phyloP scores from a whole-genome alignment of 1,140 invertebrate genomes.

The Drepana arcuata region DNA sequence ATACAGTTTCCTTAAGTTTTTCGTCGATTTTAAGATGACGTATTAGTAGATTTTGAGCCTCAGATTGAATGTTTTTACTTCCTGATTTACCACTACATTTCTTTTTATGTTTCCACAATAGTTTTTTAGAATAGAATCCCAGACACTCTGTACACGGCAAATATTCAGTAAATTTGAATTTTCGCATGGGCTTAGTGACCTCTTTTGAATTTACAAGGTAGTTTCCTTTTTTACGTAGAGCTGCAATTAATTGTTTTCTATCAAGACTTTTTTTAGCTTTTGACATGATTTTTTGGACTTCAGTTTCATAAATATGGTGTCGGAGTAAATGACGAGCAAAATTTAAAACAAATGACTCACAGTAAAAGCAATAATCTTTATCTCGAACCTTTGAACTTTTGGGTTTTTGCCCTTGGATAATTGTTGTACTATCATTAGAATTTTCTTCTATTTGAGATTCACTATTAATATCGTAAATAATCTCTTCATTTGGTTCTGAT shows the following conservation, averaged over 20 bases:
- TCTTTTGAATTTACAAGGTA: conserved; percentile 12
- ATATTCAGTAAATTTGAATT: conserved; percentile 15
- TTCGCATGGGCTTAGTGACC: conserved; percentile 13
- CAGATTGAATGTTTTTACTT: conserved; percentile 13
- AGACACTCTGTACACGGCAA: conserved; percentile 15
- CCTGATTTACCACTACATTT: conserved; percentile 4
- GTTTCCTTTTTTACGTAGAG: conserved; percentile 20
- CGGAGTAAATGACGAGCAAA: conserved; percentile 15
- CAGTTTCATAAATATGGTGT: conserved; percentile 17
- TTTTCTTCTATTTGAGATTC: conserved; percentile 6
- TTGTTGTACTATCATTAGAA: background rate
- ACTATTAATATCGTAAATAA: too few species aligned
- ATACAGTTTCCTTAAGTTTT: conserved; percentile 17
- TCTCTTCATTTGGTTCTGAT: too few species aligned
- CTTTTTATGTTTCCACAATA: conserved; percentile 10
- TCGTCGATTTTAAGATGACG: conserved; percentile 14
- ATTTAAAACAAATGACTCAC: conserved; percentile 18
- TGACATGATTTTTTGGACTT: conserved; percentile 13
- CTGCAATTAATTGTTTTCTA: conserved; percentile 12
- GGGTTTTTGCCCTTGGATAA: conserved; percentile 3
- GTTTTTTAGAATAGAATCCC: conserved; percentile 13
- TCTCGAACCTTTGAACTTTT: conserved; percentile 11
- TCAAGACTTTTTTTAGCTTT: conserved; percentile 6
- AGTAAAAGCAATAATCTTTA: conserved; percentile 17
- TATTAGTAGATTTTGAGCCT: conserved; percentile 18